phyloP scores from a whole-genome alignment of 2,888 invertebrate species.

The Rosalia funebris region DNA sequence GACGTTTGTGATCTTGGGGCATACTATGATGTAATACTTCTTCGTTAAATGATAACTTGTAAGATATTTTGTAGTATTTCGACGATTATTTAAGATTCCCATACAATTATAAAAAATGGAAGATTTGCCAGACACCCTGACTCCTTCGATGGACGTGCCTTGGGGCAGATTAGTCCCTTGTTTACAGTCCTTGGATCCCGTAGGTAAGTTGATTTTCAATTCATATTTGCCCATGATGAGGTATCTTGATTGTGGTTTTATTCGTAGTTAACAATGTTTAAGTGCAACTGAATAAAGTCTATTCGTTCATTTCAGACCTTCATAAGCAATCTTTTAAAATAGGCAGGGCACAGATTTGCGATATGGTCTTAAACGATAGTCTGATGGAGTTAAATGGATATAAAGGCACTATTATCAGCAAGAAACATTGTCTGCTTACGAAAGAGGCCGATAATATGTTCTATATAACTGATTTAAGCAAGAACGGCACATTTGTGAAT shows the following conservation, averaged over 20 bases:
- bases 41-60: too few relatives aligned
- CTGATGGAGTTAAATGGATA: slow-evolving; percentile 65
- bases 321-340: slow-evolving; percentile 31
- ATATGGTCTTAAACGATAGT: slow-evolving; percentile 44
- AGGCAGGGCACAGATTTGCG: slow-evolving; percentile 43
- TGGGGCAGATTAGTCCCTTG: slow-evolving; percentile 21
- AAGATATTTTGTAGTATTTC: too few relatives aligned
- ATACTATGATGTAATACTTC: too few relatives aligned
- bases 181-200: slow-evolving; percentile 7
- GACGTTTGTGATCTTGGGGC: too few relatives aligned
- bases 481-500: slow-evolving; percentile 89
- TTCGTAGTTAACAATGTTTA: too few relatives aligned
- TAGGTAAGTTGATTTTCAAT: slow-evolving; percentile 17
- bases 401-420: slow-evolving; percentile 68
- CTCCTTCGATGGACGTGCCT: neutral
- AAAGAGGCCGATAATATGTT: slow-evolving; percentile 58
- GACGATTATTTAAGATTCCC: too few relatives aligned
- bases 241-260: neutral
- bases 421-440: slow-evolving; percentile 71
- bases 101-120: too few relatives aligned
- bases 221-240: too few relatives aligned
- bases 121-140: slow-evolving; percentile 7
- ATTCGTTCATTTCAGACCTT: slow-evolving; percentile 38
- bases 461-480: slow-evolving; percentile 75
- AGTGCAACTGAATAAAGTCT: too few relatives aligned